Evolutionary conservation across 2,888 invertebrate species (phyloP).

Genomic region (Eurois occulta): DNA sequence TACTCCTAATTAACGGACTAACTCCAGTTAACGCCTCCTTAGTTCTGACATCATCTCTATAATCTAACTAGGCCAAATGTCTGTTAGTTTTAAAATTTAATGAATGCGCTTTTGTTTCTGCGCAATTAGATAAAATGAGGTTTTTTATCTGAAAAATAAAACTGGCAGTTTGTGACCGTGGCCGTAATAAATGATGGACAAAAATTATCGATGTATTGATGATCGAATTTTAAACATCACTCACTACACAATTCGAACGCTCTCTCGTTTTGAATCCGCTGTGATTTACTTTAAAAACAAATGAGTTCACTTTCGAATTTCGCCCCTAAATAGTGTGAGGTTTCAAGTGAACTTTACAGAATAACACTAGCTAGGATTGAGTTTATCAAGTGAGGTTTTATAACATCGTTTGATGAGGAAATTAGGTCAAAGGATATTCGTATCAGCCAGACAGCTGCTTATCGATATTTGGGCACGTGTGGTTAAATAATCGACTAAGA

Average conservation of each 20-base stretch:
- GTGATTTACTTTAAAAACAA: background rate
- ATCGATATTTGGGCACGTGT: constrained; percentile 36
- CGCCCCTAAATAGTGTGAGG: too few relatives aligned
- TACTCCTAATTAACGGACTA: constrained; percentile 24
- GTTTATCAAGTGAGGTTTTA: background rate
- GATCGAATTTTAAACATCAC: background rate
- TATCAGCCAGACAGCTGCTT: background rate
- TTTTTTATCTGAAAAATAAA: constrained; percentile 18
- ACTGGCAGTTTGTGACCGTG: background rate
- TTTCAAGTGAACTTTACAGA: background rate
- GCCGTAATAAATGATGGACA: background rate
- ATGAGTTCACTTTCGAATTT: background rate
- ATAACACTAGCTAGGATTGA: background rate
- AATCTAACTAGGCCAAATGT: constrained; percentile 53
- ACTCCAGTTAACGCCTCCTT: constrained; percentile 22
- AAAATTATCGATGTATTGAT: too few relatives aligned
- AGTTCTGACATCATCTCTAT: constrained; percentile 41
- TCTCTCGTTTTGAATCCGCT: background rate
- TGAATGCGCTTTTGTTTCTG: constrained; percentile 43
- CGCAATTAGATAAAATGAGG: constrained; percentile 37
- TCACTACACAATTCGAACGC: background rate
- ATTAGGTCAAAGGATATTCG: constrained; percentile 39
- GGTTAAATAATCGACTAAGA: background rate
- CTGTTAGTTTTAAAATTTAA: constrained; percentile 28
- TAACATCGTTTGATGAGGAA: constrained; percentile 3